These are phyloP conservation scores for Lithobius niger DNA, from an alignment of 1,140 invertebrate genomes.

Conservation along the genomic window DNA sequence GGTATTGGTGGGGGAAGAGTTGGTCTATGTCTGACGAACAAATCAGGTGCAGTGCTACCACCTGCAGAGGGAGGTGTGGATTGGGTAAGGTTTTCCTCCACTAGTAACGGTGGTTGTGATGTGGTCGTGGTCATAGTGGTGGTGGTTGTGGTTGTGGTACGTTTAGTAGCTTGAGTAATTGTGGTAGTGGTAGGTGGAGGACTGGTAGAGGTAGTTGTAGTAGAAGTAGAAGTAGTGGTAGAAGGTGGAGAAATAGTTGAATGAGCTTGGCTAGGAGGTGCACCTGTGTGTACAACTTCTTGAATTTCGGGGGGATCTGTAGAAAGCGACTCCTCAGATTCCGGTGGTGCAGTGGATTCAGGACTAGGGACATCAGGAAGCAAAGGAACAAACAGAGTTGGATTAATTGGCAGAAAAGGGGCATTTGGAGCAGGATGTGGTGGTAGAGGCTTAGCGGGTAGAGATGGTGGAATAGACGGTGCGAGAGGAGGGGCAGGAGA, in stretches of 20 bases:
- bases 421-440: not conserved
- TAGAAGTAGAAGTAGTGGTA: slow-evolving; percentile 11
- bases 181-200: no score
- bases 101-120: no score
- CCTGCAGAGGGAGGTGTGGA: no score
- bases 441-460: not conserved
- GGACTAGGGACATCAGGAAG: not conserved
- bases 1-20: no score
- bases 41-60: no score
- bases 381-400: no score
- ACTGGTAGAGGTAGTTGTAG: slow-evolving; percentile 21
- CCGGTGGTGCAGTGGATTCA: not conserved
- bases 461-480: not conserved
- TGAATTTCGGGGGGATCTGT: slow-evolving; percentile 10
- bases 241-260: slow-evolving; percentile 17
- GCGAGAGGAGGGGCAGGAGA: not conserved
- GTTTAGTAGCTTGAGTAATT: no score
- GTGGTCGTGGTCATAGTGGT: no score
- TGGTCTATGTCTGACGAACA: no score
- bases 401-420: no score
- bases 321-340: not conserved
- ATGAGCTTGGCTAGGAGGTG: not conserved
- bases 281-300: slow-evolving; percentile 5
- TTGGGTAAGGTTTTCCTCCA: no score
- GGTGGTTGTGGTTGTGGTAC: no score